These are phyloP conservation scores for Pteronotus mesoamericanus DNA, from an alignment of 2,797 vertebrate species.

Conservation along the genomic window DNA sequence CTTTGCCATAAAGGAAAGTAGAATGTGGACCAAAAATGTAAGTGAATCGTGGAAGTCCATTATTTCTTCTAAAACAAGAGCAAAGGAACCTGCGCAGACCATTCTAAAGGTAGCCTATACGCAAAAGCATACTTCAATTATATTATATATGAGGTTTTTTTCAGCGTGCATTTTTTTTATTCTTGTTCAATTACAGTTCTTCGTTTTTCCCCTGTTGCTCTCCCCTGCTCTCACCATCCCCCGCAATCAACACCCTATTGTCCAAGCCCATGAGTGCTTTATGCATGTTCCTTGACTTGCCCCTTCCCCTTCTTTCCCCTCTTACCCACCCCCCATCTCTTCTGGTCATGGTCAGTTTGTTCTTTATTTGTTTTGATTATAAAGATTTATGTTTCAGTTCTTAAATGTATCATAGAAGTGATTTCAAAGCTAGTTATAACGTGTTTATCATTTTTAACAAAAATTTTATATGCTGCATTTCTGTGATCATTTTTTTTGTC, in stretches of 20 bases:
- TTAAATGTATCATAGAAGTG: background rate
- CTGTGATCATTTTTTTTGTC: background rate
- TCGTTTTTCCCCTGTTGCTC: too few relatives aligned
- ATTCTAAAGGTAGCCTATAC: background rate
- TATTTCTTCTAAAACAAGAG: background rate
- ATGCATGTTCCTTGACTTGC: too few relatives aligned
- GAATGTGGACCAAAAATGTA: background rate
- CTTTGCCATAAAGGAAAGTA: background rate
- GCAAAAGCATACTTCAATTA: background rate
- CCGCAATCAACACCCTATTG: too few relatives aligned
- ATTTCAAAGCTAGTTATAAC: background rate
- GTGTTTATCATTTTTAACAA: background rate
- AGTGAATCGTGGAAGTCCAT: background rate
- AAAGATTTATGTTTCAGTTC: background rate
- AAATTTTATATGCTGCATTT: background rate
- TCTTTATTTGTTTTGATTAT: background rate
- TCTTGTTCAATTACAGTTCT: too few relatives aligned
- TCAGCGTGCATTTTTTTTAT: too few relatives aligned
- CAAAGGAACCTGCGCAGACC: background rate
- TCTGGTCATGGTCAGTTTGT: too few relatives aligned
- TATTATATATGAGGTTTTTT: background rate
- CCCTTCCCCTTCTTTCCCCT: too few relatives aligned
- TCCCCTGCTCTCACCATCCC: too few relatives aligned
- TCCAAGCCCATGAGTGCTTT: too few relatives aligned
- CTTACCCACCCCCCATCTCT: too few relatives aligned